Base-by-base conservation (phyloP, 2,888 invertebrate species). In the Drosophila crucigera region DNA sequence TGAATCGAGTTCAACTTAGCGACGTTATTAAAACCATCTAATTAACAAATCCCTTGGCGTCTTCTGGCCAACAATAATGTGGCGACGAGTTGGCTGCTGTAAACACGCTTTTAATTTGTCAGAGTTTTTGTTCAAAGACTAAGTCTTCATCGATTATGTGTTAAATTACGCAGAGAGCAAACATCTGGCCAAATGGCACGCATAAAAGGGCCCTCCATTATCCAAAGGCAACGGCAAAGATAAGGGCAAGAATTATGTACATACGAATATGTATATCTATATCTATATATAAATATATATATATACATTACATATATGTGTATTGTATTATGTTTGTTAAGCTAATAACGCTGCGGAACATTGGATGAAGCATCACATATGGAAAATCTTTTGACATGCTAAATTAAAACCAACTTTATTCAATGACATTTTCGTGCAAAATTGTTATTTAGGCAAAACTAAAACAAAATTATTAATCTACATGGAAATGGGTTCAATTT, bases 91-190 rank as follows among this genome's bases (percentile, higher is more conserved):
- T 65, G 83, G 47, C 73, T 78, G 83, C 82, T 59, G 61, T 64
- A 60, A 81, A 75, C 70, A 74, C 53, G 71, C 77, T 77, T 84
- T 84, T 73, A 74, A 90, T 87, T 75, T 68, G 73, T 60, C 67
- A 37, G 67, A 71, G 79, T 65, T 65, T 68, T 62, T 58, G 58
- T n/a, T 56, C 60, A 53, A 37, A 70, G 70, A 28, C 65, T 43
- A 69, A 76, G 52, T 79, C 58, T 73, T 70, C 73, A 86, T 90
- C 83, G 90, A 90, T 86, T 86, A 83, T 77, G 83, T 85, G 81
- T 84, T 86, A 83, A 90, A 85, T 88, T 90, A 88, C 86, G 63
- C 83, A 83, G 55, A 71, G 67, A 76, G 77, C 73, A 72, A 73
- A 73, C 80, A 84, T 55, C 72, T 81, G 70, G 71, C 65, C 25